Percentiles rank a stretch among this genome's conserved stretches.
phyloP scores from a whole-genome alignment of 2,888 invertebrate species.

The Diploptera punctata region DNA sequence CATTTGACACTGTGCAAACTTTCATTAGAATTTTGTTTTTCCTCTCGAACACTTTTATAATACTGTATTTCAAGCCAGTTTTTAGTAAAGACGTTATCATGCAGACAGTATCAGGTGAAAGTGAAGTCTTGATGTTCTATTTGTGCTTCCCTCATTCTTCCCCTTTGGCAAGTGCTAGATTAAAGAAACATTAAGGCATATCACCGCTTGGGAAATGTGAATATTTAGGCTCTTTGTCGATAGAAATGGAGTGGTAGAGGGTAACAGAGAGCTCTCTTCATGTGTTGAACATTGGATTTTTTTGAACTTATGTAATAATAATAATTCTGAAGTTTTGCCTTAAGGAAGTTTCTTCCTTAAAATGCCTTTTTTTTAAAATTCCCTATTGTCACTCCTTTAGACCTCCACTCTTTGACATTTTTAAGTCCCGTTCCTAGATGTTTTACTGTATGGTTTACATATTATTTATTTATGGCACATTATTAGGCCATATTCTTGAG shows the following conservation, averaged over 20 bases:
- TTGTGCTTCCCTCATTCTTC: not conserved
- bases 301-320: not conserved
- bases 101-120: not conserved
- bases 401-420: not conserved
- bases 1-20: not conserved
- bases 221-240: not conserved
- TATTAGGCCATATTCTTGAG: no score
- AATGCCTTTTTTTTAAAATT: not conserved
- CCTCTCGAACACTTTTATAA: not conserved
- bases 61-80: not conserved
- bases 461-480: no score
- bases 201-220: not conserved
- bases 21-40: not conserved
- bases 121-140: not conserved
- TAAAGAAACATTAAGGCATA: not conserved
- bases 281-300: not conserved
- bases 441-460: not conserved
- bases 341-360: not conserved
- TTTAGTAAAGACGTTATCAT: not conserved
- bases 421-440: not conserved
- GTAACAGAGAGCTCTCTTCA: not conserved
- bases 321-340: not conserved
- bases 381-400: not conserved
- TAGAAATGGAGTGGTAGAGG: not conserved
- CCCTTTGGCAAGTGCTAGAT: not conserved